Evolutionary conservation across 2,113 vertebrate species (phyloP), one percentile per base, ranked within the genome.

Genomic region (Sciurus niger): DNA sequence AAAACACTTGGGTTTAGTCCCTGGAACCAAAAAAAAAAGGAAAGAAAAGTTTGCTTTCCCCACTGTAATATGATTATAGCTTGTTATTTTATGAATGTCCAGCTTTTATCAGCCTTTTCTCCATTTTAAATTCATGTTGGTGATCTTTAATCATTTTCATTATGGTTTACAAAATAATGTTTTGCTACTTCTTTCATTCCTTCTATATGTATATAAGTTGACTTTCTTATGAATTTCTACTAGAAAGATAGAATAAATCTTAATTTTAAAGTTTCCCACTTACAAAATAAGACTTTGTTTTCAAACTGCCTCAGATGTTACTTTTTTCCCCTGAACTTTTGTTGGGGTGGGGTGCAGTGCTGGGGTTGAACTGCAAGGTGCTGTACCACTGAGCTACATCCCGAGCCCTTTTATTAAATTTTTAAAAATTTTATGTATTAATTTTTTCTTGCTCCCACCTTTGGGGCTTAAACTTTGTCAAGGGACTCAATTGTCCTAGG

Each of bases 211-310:
- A 18, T 84, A 65, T 93, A 60, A 67, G 40, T 93, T 80, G 53
- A 6, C 58, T 70, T 76, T 80, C 79, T 89, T 85, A 22, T 80
- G 58, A 43, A 30, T 93, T 93, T 11, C 53, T 77, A 65, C 28
- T 40, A 84, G 63, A 78, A 77, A 78, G 32, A 18, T 85, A 84
- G 78, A 16, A 51, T 74, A 53, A 77, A 77, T 84, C 63, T 92
- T 95, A 65, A 72, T 78, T 70, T 83, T 55, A 83, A 25, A 79
- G 60, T 94, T 79, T 90, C 13, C 34, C 67, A 79, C 73, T 86
- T 83, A 77, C 30, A 58, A 48, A 83, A 83, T 95, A 82, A 93
- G 37, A 28, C 20, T 90, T 97, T 94, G 13, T 89, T 95, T 84
- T 84, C 70, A 89, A 94, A 30, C 6, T 68, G 14, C 24, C 68